These are phyloP conservation scores for Acromyrmex echinatior DNA, from an alignment of 1,140 invertebrate species.

Conservation along the genomic window DNA sequence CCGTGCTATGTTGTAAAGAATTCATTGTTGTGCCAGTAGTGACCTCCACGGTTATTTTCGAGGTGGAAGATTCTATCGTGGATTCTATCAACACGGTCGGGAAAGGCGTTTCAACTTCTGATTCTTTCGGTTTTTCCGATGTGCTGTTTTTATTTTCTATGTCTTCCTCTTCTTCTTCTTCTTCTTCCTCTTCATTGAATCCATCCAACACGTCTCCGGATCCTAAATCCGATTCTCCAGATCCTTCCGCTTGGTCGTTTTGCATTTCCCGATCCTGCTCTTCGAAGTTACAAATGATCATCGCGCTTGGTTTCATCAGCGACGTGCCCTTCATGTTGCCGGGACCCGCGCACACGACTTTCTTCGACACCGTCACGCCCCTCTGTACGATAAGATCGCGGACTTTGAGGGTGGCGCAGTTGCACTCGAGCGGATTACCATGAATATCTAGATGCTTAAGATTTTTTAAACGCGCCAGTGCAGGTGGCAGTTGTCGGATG, in stretches of 20 bases:
- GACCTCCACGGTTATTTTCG: neutral
- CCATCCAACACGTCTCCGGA: slow-evolving; percentile 51
- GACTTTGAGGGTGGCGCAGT: slow-evolving; percentile 80
- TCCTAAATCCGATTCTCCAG: slow-evolving; percentile 46
- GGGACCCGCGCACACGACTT: slow-evolving; percentile 77
- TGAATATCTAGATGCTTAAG: slow-evolving; percentile 89
- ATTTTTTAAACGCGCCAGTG: slow-evolving; percentile 86
- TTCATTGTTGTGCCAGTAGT: neutral
- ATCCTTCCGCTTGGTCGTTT: slow-evolving; percentile 76
- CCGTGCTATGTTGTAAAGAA: slow-evolving; percentile 9
- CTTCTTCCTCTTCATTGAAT: neutral
- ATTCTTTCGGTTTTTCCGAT: neutral
- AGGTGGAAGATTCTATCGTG: neutral
- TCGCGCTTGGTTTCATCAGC: slow-evolving; percentile 74
- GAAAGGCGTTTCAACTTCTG: slow-evolving; percentile 61
- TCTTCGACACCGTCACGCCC: slow-evolving; percentile 79
- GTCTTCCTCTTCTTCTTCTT: neutral
- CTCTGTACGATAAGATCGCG: slow-evolving; percentile 77
- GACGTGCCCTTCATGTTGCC: slow-evolving; percentile 71
- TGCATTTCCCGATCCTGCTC: slow-evolving; percentile 82
- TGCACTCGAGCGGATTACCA: slow-evolving; percentile 89
- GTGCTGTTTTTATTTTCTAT: slow-evolving; percentile 15
- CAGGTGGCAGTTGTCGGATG: slow-evolving; percentile 76
- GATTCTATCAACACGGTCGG: neutral
- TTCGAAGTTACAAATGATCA: slow-evolving; percentile 78